These are phyloP conservation scores for Coptotermes formosanus DNA, from an alignment of 1,140 invertebrate species.

Conservation along the genomic window DNA sequence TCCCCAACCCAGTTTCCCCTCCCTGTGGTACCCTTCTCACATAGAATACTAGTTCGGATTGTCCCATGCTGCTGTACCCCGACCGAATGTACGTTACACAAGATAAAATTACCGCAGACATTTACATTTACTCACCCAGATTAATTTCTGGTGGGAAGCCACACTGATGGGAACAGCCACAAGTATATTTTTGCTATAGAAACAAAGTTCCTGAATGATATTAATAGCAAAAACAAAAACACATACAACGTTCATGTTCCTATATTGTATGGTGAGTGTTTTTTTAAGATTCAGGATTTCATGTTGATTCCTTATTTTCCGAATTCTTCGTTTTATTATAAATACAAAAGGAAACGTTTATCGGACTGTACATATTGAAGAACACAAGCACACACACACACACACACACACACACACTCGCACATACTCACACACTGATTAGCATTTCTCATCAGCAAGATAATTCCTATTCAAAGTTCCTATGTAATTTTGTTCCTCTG, in stretches of 20 bases:
- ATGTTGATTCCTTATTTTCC: background rate
- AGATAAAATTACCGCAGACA: background rate
- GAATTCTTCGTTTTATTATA: background rate
- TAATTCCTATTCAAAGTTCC: slow-evolving; percentile 13
- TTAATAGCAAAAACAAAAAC: background rate
- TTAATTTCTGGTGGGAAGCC: background rate
- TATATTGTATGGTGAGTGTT: background rate
- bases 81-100: background rate
- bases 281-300: slow-evolving; percentile 4
- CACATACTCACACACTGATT: too few relatives aligned
- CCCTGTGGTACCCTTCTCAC: background rate
- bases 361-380: too few relatives aligned
- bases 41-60: background rate
- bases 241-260: background rate
- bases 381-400: too few relatives aligned
- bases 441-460: background rate
- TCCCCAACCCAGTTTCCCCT: background rate
- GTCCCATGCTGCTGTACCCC: background rate
- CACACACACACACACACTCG: too few relatives aligned
- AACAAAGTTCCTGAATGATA: background rate
- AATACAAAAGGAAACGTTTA: too few relatives aligned
- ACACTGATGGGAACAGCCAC: background rate
- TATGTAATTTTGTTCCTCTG: background rate
- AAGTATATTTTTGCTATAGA: background rate
- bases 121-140: background rate